phyloP scores from a whole-genome alignment of 1,140 invertebrate genomes.

The Cyclina sinensis region DNA sequence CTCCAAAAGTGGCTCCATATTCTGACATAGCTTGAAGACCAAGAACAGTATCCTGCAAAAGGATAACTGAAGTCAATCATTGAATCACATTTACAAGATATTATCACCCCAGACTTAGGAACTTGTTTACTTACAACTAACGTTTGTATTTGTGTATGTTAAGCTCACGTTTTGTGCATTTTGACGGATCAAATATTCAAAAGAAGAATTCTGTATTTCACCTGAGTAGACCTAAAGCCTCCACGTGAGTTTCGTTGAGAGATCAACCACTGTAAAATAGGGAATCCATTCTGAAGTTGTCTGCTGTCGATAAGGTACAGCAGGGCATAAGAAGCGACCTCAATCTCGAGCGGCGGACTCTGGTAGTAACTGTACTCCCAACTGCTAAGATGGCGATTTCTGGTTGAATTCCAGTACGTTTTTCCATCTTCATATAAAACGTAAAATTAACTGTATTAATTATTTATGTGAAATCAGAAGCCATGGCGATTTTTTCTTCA shows the following conservation, averaged over 20 bases:
- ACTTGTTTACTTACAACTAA: too few relatives aligned
- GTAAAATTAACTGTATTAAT: too few relatives aligned
- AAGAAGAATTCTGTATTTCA: too few relatives aligned
- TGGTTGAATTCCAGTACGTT: constrained; percentile 42
- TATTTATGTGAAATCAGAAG: too few relatives aligned
- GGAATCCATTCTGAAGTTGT: constrained; percentile 87
- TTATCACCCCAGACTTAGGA: too few relatives aligned
- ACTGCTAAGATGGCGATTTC: not conserved
- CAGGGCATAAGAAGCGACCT: constrained; percentile 94
- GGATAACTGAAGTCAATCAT: too few relatives aligned
- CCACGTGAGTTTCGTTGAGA: constrained; percentile 92
- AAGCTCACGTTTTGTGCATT: too few relatives aligned
- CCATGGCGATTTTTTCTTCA: too few relatives aligned
- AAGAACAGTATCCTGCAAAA: constrained; percentile 45
- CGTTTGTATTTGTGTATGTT: too few relatives aligned
- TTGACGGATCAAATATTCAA: too few relatives aligned
- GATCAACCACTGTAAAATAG: constrained; percentile 94
- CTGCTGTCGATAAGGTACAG: constrained; percentile 88
- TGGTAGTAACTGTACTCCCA: constrained; percentile 45
- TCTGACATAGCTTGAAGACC: too few relatives aligned
- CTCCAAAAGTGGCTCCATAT: not conserved
- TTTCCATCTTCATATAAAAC: constrained; percentile 34
- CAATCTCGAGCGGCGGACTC: constrained; percentile 90
- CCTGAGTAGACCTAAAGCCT: constrained; percentile 91
- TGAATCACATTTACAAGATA: too few relatives aligned